Percentiles rank a stretch among this genome's conserved stretches.
These are phyloP conservation scores for Thecocarcelia acutangulata DNA, from an alignment of 2,888 invertebrate species.

Conservation along the genomic window DNA sequence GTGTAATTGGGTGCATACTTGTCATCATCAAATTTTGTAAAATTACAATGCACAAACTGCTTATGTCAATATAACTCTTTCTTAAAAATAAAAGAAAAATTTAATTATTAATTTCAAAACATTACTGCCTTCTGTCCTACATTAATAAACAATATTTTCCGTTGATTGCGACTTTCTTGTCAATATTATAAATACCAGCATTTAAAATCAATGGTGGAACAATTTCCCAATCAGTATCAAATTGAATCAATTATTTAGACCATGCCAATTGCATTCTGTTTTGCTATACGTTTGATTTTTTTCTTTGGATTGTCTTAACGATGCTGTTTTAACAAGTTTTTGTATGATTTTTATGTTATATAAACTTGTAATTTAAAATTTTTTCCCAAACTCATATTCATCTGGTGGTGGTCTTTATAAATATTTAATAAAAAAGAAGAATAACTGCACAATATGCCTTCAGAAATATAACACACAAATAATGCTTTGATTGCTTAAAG, in stretches of 20 bases:
- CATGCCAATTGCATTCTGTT: slow-evolving; percentile 58
- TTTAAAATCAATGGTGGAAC: slow-evolving; percentile 5
- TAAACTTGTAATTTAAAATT: neutral
- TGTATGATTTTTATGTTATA: slow-evolving; percentile 25
- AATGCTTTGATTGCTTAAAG: slow-evolving; percentile 43
- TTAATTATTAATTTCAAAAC: slow-evolving; percentile 2
- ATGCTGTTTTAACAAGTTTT: slow-evolving; percentile 45
- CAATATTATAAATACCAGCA: slow-evolving; percentile 22
- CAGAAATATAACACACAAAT: slow-evolving; percentile 44
- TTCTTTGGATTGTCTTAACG: slow-evolving; percentile 17
- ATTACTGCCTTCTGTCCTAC: neutral
- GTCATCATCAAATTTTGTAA: too few relatives aligned
- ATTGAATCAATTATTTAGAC: slow-evolving; percentile 66
- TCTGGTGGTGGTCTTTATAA: slow-evolving; percentile 38
- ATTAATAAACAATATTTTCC: slow-evolving; percentile 13
- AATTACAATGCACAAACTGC: too few relatives aligned
- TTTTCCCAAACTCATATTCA: neutral
- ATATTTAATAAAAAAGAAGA: neutral
- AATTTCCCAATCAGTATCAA: slow-evolving; percentile 28
- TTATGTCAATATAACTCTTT: too few relatives aligned
- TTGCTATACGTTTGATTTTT: slow-evolving; percentile 50
- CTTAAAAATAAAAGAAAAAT: too few relatives aligned
- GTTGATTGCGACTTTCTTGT: slow-evolving; percentile 43
- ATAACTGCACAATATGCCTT: slow-evolving; percentile 22
- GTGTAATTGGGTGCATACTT: too few relatives aligned